Evolutionary conservation across 2,797 vertebrate species (phyloP), one percentile per base, ranked within the genome.

Genomic region (Harpagifer antarcticus): DNA sequence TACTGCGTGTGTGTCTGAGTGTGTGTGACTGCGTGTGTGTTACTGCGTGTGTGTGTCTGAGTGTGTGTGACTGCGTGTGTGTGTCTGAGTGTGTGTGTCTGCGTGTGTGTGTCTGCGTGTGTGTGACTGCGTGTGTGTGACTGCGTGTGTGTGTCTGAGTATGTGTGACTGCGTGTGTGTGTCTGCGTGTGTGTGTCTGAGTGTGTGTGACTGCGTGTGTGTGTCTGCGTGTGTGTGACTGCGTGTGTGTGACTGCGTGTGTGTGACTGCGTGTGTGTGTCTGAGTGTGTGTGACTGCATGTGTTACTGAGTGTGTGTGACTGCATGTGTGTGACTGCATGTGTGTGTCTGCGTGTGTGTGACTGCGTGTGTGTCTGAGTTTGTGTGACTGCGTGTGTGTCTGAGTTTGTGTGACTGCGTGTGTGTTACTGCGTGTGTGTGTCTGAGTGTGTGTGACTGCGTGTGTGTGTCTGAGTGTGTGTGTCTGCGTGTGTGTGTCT

Each of bases 401-500:
- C n/a, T n/a, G n/a, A n/a, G n/a, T n/a, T n/a, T n/a, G 33, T 2
- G 63, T 65, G 71, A 20, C 20, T 20, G 20, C 20, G 23, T 78
- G 23, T 27, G 23, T 58, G 33, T 50, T 14, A n/a, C n/a, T n/a
- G n/a, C n/a, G n/a, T n/a, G n/a, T n/a, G n/a, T n/a, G n/a, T n/a
- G n/a, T n/a, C n/a, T n/a, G n/a, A n/a, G n/a, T n/a, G n/a, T n/a
- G 33, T 2, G 63, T 65, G 71, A 20, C 20, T 20, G 20, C 20
- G 23, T 78, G 23, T 27, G 23, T 58, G 33, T 50, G n/a, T n/a
- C n/a, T n/a, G n/a, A n/a, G n/a, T n/a, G n/a, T n/a, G 33, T 2
- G 63, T 65, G 71, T 20, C 20, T 20, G 20, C 20, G 23, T 78
- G 23, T 27, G 23, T 58, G 33, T 50, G n/a, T n/a, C n/a, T n/a